Evolutionary conservation across 2,113 vertebrate genomes (phyloP).

Genomic region (Syrrhaptes paradoxus): DNA sequence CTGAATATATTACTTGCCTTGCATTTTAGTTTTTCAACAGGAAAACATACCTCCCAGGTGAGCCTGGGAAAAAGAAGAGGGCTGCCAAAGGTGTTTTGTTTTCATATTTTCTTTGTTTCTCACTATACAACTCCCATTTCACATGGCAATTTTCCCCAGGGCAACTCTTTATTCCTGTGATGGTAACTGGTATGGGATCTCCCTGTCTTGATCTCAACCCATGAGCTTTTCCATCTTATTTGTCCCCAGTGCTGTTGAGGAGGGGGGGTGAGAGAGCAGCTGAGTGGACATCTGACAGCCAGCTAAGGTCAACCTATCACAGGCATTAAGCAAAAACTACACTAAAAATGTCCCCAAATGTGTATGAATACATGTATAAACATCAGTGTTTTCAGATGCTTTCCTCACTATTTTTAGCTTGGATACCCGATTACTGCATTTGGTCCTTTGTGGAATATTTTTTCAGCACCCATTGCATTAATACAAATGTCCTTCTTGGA

Average conservation of each 20-base stretch:
- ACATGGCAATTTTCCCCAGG: neutral
- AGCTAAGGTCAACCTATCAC: neutral
- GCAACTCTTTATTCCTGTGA: neutral
- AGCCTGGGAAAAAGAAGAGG: neutral
- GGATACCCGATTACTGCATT: neutral
- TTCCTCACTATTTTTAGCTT: neutral
- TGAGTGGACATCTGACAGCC: neutral
- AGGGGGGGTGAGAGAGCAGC: neutral
- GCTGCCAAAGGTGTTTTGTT: neutral
- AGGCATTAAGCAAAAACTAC: neutral
- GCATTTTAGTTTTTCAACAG: neutral
- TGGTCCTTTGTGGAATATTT: neutral
- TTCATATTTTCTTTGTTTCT: neutral
- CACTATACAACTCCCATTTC: neutral
- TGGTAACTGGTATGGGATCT: neutral
- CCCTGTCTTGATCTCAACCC: neutral
- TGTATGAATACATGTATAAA: neutral
- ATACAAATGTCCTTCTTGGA: neutral
- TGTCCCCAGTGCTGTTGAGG: neutral
- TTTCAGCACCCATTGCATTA: neutral
- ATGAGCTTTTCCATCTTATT: neutral
- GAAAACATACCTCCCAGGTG: neutral
- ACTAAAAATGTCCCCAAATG: neutral
- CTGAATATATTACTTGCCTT: neutral
- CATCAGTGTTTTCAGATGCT: neutral